Base-by-base conservation (phyloP, 1,140 invertebrate species). In the Brachystomella parvula region DNA sequence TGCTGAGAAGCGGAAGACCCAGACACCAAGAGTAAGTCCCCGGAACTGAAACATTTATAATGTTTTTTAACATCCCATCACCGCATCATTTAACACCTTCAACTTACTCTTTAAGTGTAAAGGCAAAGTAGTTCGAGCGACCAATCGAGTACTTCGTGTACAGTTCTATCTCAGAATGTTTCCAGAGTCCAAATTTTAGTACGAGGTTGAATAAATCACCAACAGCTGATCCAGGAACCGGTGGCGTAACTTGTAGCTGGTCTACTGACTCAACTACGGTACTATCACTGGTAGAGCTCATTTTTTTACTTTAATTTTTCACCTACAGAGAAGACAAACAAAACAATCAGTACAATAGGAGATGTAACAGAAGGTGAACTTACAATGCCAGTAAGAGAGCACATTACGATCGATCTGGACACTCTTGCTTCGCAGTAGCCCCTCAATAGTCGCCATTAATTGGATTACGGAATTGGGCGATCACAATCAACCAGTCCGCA, bases 101-200 rank as follows among this genome's bases (percentile, higher is more conserved):
- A 15, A 66, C 39, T 53, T 64, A 71, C 67, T 57, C 59, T 49
- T 66, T 67, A 32, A 72, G n/a, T 19, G 62, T 24, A 26, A 68
- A 17, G 32, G 71, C 71, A 62, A 72, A 72, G 44, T 57, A 68
- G 59, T 72, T 72, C 3, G 61, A 24, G 30, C 53, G 57, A 2
- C 61, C 68, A 15, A 65, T 15, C 0, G 65, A 49, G 32, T 64
- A 33, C 30, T 72, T 67, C 1, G 67, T 62, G 53, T 69, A 61
- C 26, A 60, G 58, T 12, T 60, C 6, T 19, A 60, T 26, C 24
- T 32, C 58, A 9, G 17, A 17, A n/a, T 60, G 9, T 29, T 60
- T 35, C 3, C 6, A 6, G 3, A 60, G 24, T 9, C 33, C 58
- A 9, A 60, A 60, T 29, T 35, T 60, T 60, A 30, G 6, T 24